A percentile compares a stretch with the other conserved stretches of the same genome.
These are phyloP conservation scores for Drosophila kikkawai DNA, from an alignment of 1,140 invertebrate genomes.

Conservation along the genomic window DNA sequence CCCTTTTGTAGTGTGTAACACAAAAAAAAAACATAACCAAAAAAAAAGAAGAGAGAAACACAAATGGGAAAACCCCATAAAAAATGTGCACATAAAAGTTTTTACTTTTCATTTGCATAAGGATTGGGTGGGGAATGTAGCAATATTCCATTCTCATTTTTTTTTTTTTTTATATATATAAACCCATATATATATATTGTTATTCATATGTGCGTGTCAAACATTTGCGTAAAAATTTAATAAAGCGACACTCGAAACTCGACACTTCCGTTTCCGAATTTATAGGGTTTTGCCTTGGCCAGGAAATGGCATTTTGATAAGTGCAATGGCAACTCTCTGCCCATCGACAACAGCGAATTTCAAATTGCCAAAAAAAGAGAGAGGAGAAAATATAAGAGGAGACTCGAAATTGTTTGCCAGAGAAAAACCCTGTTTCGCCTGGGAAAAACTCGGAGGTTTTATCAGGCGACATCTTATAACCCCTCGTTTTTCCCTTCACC, in stretches of 20 bases:
- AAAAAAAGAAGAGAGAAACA: neutral
- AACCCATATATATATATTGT: conserved; percentile 40
- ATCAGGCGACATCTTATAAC: conserved; percentile 65
- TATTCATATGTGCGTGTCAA: conserved; percentile 78
- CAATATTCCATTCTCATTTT: conserved; percentile 6
- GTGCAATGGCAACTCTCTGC: conserved; percentile 57
- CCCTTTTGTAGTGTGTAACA: conserved; percentile 34
- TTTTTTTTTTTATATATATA: neutral
- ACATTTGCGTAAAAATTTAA: conserved; percentile 82
- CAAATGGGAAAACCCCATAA: conserved; percentile 35
- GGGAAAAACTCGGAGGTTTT: conserved; percentile 49
- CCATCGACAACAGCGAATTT: conserved; percentile 74
- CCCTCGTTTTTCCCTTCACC: neutral
- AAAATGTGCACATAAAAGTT: conserved; percentile 72
- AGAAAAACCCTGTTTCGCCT: neutral
- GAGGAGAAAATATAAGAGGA: neutral
- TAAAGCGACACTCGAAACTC: conserved; percentile 74
- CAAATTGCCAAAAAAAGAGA: conserved; percentile 58
- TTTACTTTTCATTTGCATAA: conserved; percentile 80
- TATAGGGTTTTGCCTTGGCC: conserved; percentile 22
- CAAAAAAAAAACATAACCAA: conserved; percentile 6
- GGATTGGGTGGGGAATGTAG: conserved; percentile 11
- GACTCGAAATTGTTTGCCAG: neutral
- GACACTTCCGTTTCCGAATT: conserved; percentile 33
- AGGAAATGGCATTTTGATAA: conserved; percentile 78